Base-by-base conservation (phyloP, 2,888 invertebrate species). In the Gandaritis pyraliata region DNA sequence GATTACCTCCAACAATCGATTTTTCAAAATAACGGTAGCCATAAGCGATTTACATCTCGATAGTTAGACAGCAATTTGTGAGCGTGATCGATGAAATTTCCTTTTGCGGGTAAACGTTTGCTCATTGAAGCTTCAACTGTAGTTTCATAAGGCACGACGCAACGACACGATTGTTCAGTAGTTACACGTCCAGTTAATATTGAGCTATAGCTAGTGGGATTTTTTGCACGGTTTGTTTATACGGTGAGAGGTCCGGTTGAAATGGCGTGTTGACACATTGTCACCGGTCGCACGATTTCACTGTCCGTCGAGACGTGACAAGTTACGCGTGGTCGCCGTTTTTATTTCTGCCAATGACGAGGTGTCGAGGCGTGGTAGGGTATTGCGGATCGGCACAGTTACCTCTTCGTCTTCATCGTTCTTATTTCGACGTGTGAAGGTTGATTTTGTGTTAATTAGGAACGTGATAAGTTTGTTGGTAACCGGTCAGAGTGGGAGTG, bases 331-430 rank as follows among this genome's bases (percentile, higher is more conserved):
- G 88, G 88, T 86, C 85, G 88, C 85, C 86, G 90, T 91, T 91
- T 92, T 91, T 91, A 91, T 91, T 90, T 92, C 91, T 92, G 91
- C 91, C 91, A 92, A 92, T 92, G 91, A 90, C 90, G 87, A 85
- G 88, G 88, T 89, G 89, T 85, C 85, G 90, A 90, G 91, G 91
- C 91, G 91, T 90, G 91, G 91, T 91, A 80, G 83, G 81, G 78
- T 85, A 80, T 77, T 83, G 82, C 79, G 79, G 78, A 82, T 80
- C 76, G 72, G 69, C 83, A 74, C 78, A 70, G 65, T 62, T 80
- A 76, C 68, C 66, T 69, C 64, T 74, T 70, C 82, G 45, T 60
- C 64, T 65, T 49, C 57, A 59, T 51, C 73, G 64, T 66, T 78
- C 79, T 80, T 90, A 88, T 82, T 70, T 18, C 72, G 36, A 67